Conservation (phyloP, 2,113 vertebrate genomes). For the Bujurquina vittata region DNA sequence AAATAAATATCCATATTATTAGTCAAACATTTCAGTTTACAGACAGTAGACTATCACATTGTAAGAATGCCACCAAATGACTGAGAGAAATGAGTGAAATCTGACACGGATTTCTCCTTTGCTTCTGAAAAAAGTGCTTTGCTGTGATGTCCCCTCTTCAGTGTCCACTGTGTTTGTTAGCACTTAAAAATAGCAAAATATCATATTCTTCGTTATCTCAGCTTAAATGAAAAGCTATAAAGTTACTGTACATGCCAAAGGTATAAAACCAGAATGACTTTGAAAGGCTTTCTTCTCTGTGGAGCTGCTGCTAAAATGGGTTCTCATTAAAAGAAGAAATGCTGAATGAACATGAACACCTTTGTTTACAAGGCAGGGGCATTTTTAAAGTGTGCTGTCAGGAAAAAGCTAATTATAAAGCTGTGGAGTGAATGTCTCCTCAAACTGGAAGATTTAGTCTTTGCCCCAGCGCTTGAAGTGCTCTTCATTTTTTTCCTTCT, state of each 20-base stretch:
- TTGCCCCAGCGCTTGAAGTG: not conserved
- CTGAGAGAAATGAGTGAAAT: constrained; percentile 14
- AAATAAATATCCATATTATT: constrained; percentile 84
- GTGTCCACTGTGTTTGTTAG: constrained; percentile 32
- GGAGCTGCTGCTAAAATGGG: not conserved
- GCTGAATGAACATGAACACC: not conserved
- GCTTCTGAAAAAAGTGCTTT: constrained; percentile 73
- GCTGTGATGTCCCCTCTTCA: constrained; percentile 48
- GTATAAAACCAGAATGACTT: constrained; percentile 18
- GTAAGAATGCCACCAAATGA: constrained; percentile 47
- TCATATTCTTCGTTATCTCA: constrained; percentile 22
- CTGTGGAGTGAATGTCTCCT: constrained; percentile 23
- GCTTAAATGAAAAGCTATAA: constrained; percentile 24
- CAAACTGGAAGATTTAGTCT: not conserved
- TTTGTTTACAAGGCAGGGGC: constrained; percentile 27
- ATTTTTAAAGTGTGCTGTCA: constrained; percentile 9
- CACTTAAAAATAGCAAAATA: constrained; percentile 49
- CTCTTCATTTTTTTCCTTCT: not conserved
- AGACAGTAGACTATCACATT: constrained; percentile 78
- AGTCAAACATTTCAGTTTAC: constrained; percentile 75
- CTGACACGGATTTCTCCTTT: constrained; percentile 26
- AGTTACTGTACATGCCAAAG: constrained; percentile 35
- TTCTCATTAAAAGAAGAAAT: not conserved
- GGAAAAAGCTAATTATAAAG: constrained; percentile 35
- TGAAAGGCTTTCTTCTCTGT: not conserved